Evolutionary conservation across 2,888 invertebrate species (phyloP).

Genomic region (Ormia ochracea): DNA sequence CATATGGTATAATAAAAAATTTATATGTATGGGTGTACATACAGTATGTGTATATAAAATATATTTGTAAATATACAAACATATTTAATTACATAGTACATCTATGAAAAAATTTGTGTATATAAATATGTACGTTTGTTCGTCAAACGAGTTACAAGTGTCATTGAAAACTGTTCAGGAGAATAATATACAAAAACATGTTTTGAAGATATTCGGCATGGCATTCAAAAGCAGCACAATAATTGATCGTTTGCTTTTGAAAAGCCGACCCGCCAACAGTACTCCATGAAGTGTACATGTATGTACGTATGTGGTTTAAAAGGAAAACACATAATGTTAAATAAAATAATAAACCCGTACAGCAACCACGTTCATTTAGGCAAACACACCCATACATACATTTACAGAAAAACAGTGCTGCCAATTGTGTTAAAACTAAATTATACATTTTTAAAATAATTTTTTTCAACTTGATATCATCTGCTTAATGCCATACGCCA

Average conservation of each 20-base stretch:
- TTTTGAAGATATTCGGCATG: conserved; percentile 59
- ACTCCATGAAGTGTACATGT: conserved; percentile 13
- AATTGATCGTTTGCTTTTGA: conserved; percentile 65
- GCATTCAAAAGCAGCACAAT: conserved; percentile 62
- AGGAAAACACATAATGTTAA: conserved; percentile 36
- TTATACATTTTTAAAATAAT: neutral
- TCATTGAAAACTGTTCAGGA: neutral
- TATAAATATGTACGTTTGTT: neutral
- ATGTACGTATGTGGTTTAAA: conserved; percentile 4
- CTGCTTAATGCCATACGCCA: too few species aligned
- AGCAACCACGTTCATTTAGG: conserved; percentile 3
- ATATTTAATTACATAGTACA: neutral
- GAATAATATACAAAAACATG: conserved; percentile 55
- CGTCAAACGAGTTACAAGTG: conserved; percentile 46
- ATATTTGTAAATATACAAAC: too few species aligned
- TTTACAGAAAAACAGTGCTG: neutral
- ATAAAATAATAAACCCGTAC: conserved; percentile 29
- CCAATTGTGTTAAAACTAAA: neutral
- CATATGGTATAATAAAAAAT: too few species aligned
- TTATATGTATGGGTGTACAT: too few species aligned
- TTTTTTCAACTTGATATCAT: too few species aligned
- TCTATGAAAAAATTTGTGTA: neutral
- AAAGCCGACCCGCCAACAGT: conserved; percentile 65
- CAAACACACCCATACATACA: neutral
- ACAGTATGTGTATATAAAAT: too few species aligned